Evolutionary conservation across 2,113 vertebrate genomes (phyloP), one percentile per base, ranked within the genome.

Genomic region (Sphaerodactylus townsendi): DNA sequence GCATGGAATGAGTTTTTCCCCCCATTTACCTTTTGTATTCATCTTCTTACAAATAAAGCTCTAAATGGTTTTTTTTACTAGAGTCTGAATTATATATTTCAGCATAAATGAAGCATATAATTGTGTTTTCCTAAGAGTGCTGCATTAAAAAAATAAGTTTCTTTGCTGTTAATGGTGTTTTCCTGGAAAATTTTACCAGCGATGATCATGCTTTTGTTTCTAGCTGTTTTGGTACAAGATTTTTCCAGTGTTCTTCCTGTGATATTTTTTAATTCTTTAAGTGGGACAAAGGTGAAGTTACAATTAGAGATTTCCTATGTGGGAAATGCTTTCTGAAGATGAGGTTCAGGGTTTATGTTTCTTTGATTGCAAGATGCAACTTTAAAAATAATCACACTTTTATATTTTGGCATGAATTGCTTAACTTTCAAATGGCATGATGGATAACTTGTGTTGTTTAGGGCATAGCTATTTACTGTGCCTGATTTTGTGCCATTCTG

Each of bases 51-150:
- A 53, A 87, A 90, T 69, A 1, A 86, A 89, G 79, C 30, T 53
- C 88, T 65, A 53, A 85, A 17, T 71, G 44, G 84, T 87, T 69
- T 85, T 62, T 85, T 87, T 82, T 86, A 1, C 15, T 50, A 4
- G 74, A 69, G 76, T 77, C 81, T 81, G 77, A 85, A 66, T 94
- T 89, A 30, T 90, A 85, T 95, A 93, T 92, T 88, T 85, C 85
- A 77, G 90, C 86, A 79, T 82, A 93, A 91, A 83, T 81, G 89
- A 94, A 92, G 90, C 95, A 91, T 91, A 90, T 94, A 91, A 93
- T 94, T 93, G 91, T 91, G 88, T 94, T 93, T 94, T 92, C 88
- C 79, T 92, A 93, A 90, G 85, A 90, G 85, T 79, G 85, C 25
- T 77, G 71, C 87, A 86, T 92, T 93, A 93, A 88, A 95, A n/a